Percentiles rank a stretch among this genome's conserved stretches.
Evolutionary conservation across 2,888 invertebrate genomes (phyloP).

Genomic region (Tolmerus cingulatus): DNA sequence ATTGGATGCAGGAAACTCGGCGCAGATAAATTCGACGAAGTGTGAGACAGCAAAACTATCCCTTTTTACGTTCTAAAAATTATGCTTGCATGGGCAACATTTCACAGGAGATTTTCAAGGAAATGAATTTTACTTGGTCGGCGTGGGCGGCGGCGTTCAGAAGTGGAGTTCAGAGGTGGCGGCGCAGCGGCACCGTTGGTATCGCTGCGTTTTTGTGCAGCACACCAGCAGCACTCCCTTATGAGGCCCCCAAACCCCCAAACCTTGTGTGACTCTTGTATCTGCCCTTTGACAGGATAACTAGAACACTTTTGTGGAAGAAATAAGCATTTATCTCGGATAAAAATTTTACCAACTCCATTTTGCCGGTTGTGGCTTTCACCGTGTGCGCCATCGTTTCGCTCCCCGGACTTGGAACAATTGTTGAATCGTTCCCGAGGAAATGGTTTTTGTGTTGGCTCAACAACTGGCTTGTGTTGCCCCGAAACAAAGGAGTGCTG

Average conservation of each 20-base stretch:
- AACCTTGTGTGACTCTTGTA: conserved; percentile 8
- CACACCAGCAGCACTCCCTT: background rate
- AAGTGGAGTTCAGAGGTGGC: no score
- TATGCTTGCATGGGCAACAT: conserved; percentile 37
- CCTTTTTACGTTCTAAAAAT: conserved; percentile 33
- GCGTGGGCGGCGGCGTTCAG: background rate
- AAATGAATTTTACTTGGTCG: conserved; percentile 29
- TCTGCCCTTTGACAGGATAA: conserved; percentile 13
- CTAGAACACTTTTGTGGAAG: background rate
- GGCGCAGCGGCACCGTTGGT: background rate
- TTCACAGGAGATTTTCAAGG: conserved; percentile 28
- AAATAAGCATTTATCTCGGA: conserved; percentile 10
- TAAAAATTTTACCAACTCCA: background rate
- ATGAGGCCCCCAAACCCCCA: background rate
- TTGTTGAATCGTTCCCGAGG: background rate
- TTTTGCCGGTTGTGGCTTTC: background rate
- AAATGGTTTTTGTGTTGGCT: background rate
- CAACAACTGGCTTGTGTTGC: background rate
- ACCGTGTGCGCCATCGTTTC: background rate
- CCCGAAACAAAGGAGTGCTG: background rate
- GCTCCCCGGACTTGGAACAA: background rate
- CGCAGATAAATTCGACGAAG: conserved; percentile 32
- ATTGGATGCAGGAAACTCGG: background rate
- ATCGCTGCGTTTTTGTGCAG: background rate
- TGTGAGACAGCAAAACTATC: conserved; percentile 32